Conservation (phyloP, 2,113 vertebrate genomes). For the Ariopsis seemanni region DNA sequence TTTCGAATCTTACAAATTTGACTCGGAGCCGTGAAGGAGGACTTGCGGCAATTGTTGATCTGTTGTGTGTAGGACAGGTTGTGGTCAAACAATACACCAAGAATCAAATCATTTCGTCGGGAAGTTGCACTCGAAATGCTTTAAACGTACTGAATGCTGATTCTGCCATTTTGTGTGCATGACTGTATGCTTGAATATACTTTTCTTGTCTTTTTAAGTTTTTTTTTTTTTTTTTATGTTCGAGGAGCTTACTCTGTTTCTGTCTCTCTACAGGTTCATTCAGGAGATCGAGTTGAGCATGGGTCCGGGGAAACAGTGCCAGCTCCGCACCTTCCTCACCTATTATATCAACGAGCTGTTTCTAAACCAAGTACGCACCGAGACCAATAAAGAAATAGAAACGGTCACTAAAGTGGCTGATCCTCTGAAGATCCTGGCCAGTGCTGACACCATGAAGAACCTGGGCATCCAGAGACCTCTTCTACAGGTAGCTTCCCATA, state of each 20-base stretch:
- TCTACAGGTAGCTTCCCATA: conserved; percentile 80
- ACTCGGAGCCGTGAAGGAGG: too few species aligned
- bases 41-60: too few species aligned
- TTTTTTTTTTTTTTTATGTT: too few species aligned
- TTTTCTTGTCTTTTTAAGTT: background rate
- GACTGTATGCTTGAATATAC: background rate
- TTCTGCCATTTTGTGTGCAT: background rate
- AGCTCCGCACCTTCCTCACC: conserved; percentile 91
- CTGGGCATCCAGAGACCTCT: conserved; percentile 91
- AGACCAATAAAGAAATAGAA: conserved; percentile 97
- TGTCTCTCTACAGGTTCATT: conserved; percentile 82
- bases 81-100: too few species aligned
- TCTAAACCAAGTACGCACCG: conserved; percentile 89
- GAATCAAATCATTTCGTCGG: background rate
- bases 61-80: too few species aligned
- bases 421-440: conserved; percentile 90
- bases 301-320: conserved; percentile 91
- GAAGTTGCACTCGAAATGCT: background rate
- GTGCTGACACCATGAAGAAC: conserved; percentile 92
- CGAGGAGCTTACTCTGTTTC: background rate
- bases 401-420: conserved; percentile 89
- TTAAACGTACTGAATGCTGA: background rate
- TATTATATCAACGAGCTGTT: conserved; percentile 97
- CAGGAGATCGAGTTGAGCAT: conserved; percentile 91
- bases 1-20: too few species aligned